Evolutionary conservation across 1,140 invertebrate genomes (phyloP).

Genomic region (Uloborus diversus): DNA sequence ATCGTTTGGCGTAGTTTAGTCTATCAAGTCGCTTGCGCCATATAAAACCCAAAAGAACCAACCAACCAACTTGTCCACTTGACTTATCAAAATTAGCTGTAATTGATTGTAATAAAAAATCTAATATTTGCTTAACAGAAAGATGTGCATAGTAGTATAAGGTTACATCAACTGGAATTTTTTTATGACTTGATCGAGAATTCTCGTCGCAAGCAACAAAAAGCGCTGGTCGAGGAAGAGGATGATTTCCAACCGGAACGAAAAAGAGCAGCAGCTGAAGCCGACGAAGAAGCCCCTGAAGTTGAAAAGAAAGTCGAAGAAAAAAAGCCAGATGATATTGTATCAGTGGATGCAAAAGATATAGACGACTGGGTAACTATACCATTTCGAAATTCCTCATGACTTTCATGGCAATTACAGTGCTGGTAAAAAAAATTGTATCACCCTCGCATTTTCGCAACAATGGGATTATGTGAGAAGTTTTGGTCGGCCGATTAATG

Average conservation of each 20-base stretch:
- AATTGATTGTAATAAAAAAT: background rate
- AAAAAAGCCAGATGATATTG: background rate
- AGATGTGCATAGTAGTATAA: background rate
- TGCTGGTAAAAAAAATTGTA: too few species aligned
- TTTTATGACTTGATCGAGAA: conserved; percentile 6
- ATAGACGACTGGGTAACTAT: conserved; percentile 29
- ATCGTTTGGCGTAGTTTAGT: too few species aligned
- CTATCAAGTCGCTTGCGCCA: too few species aligned
- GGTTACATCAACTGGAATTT: conserved; percentile 14
- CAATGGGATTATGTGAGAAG: too few species aligned
- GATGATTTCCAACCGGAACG: background rate
- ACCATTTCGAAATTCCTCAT: too few species aligned
- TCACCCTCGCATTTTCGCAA: too few species aligned
- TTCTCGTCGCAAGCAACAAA: conserved; percentile 1
- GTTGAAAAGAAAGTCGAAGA: background rate
- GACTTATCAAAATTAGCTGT: too few species aligned
- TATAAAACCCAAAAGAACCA: too few species aligned
- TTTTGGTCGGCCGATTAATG: too few species aligned
- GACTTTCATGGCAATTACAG: too few species aligned
- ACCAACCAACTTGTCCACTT: too few species aligned
- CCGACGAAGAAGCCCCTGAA: background rate
- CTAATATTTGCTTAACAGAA: background rate
- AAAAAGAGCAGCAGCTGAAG: background rate
- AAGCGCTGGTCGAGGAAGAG: background rate
- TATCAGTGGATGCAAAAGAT: background rate